Conservation (phyloP, 1,140 invertebrate genomes). For the Oscheius sp. region DNA sequence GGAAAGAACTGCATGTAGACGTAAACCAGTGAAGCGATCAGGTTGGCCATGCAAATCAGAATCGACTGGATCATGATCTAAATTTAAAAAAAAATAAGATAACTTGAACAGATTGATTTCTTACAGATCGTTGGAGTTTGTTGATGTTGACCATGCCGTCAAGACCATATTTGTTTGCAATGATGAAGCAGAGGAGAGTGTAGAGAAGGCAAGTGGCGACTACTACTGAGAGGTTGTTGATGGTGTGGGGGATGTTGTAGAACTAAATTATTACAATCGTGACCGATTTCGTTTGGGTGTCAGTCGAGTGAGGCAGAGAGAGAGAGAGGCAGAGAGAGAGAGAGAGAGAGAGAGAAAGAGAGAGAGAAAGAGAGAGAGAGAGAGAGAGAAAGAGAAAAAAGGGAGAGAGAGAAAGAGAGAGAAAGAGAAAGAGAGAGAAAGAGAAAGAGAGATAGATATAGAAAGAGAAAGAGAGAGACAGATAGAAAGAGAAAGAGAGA, state of each 20-base stretch:
- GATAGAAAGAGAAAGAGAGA: too few species aligned
- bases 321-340: too few species aligned
- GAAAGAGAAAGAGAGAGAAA: too few species aligned
- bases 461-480: too few species aligned
- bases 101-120: too few species aligned
- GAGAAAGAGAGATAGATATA: too few species aligned
- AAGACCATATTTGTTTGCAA: neutral
- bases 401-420: neutral
- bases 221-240: slow-evolving; percentile 9
- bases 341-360: too few species aligned
- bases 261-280: neutral
- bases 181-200: neutral
- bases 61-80: slow-evolving; percentile 2
- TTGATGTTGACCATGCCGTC: neutral
- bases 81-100: neutral
- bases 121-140: too few species aligned
- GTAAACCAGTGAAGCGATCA: neutral
- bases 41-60: neutral
- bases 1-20: too few species aligned
- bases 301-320: too few species aligned
- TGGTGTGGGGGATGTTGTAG: slow-evolving; percentile 9
- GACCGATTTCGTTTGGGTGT: too few species aligned
- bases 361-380: neutral
- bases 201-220: slow-evolving; percentile 7
- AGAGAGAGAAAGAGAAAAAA: neutral